Evolutionary conservation across 2,888 invertebrate genomes (phyloP).

Genomic region (Pycnomerus fuliginosus): DNA sequence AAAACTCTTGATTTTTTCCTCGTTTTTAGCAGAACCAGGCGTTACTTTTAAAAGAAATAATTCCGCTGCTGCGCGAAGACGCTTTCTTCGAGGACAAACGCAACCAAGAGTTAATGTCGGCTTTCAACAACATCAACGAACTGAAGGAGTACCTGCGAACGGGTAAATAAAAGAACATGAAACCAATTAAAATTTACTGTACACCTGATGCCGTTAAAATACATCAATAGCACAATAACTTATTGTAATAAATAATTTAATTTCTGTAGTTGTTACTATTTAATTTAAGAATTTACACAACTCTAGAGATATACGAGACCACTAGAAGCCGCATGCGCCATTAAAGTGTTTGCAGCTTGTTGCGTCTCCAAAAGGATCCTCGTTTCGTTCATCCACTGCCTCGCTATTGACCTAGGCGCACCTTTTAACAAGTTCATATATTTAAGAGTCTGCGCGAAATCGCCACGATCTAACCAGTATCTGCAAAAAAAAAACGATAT

Average conservation of each 20-base stretch:
- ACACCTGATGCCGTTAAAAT: too few relatives aligned
- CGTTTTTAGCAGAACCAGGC: too few relatives aligned
- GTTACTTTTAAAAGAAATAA: not conserved
- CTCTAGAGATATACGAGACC: conserved; percentile 57
- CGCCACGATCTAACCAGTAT: conserved; percentile 85
- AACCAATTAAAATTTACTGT: too few relatives aligned
- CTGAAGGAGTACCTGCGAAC: conserved; percentile 13
- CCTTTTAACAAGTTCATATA: conserved; percentile 87
- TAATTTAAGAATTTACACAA: conserved; percentile 22
- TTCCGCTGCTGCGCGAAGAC: conserved; percentile 1
- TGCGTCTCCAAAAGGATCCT: conserved; percentile 81
- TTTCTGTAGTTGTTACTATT: conserved; percentile 19
- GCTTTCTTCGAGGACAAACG: conserved; percentile 11
- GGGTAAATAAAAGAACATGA: too few relatives aligned
- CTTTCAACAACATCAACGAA: conserved; percentile 20
- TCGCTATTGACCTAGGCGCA: conserved; percentile 81
- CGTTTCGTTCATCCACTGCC: conserved; percentile 85
- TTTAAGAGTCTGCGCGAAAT: conserved; percentile 79
- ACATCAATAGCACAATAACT: conserved; percentile 19
- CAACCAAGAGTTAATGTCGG: conserved; percentile 21
- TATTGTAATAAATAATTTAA: conserved; percentile 18
- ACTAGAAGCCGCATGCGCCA: conserved; percentile 85
- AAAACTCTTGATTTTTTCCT: too few relatives aligned
- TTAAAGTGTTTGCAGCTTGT: conserved; percentile 85
- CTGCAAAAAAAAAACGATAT: conserved; percentile 51